Percentiles rank a stretch among this genome's conserved stretches.
These are phyloP conservation scores for Eulimnadia texana DNA, from an alignment of 1,140 invertebrate genomes.

Conservation along the genomic window DNA sequence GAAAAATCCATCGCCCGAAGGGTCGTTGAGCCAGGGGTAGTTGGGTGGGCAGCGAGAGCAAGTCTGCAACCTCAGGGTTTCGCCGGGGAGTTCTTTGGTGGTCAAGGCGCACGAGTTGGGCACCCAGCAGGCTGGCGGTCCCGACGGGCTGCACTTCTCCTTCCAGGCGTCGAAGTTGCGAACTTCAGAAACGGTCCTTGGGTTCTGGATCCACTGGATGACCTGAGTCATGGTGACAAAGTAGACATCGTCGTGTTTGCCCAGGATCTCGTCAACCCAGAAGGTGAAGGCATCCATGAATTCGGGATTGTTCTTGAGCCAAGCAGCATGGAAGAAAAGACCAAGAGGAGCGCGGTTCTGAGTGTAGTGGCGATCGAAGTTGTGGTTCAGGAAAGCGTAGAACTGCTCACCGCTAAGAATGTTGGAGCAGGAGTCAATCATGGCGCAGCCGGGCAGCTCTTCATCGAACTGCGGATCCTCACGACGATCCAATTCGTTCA, in stretches of 20 bases:
- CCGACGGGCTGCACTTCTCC: conserved; percentile 75
- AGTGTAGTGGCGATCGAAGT: conserved; percentile 87
- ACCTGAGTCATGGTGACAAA: conserved; percentile 96
- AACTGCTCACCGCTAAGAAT: conserved; percentile 85
- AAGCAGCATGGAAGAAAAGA: conserved; percentile 89
- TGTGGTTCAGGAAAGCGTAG: conserved; percentile 90
- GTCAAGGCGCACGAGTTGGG: conserved; percentile 79
- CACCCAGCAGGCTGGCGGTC: conserved; percentile 63
- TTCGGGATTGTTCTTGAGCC: conserved; percentile 88
- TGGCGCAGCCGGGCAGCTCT: conserved; percentile 81
- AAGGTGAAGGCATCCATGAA: conserved; percentile 83
- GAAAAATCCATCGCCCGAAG: conserved; percentile 78
- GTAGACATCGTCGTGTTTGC: conserved; percentile 81
- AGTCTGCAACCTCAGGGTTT: conserved; percentile 83
- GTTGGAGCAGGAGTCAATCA: conserved; percentile 93
- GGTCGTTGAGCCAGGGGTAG: conserved; percentile 87
- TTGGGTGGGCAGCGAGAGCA: conserved; percentile 78
- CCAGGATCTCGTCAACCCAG: conserved; percentile 83
- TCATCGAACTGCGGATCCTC: conserved; percentile 85
- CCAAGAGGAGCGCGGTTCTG: conserved; percentile 85
- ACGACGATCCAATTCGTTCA: conserved; percentile 84
- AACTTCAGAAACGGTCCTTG: conserved; percentile 61
- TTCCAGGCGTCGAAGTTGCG: conserved; percentile 88
- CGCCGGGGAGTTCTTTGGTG: conserved; percentile 79
- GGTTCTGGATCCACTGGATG: conserved; percentile 92